Percentiles rank a stretch among this genome's conserved stretches.
Evolutionary conservation across 2,113 vertebrate species (phyloP).

Genomic region (Mystacornis crossleyi): DNA sequence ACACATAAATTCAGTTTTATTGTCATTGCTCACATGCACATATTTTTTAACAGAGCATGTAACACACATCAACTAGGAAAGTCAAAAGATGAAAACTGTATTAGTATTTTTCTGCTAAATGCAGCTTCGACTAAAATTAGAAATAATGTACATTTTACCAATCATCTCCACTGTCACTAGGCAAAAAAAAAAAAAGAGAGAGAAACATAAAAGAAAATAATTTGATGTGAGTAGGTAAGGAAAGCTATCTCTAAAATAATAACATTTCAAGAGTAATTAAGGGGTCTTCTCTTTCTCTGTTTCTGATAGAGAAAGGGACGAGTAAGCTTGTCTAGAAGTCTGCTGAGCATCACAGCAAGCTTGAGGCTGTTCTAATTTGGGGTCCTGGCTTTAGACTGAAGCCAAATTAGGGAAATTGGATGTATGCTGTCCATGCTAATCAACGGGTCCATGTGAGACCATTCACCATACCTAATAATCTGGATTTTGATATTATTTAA

Average conservation of each 20-base stretch:
- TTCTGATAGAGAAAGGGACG: background rate
- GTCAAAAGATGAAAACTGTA: background rate
- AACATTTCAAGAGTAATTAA: background rate
- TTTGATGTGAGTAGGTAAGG: background rate
- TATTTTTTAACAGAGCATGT: background rate
- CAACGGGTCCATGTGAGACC: fast-evolving
- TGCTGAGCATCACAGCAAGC: background rate
- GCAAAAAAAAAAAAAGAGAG: too few species aligned
- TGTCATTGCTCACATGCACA: background rate
- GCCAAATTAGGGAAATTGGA: background rate
- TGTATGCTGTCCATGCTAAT: background rate
- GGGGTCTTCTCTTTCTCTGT: background rate
- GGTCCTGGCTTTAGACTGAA: background rate
- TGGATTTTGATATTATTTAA: background rate
- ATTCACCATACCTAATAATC: background rate
- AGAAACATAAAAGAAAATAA: background rate
- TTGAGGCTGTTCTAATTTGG: too few species aligned
- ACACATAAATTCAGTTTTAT: background rate
- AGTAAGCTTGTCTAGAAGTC: background rate
- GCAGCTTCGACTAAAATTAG: background rate
- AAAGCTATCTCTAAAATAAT: background rate
- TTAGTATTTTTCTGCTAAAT: background rate
- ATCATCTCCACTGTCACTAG: background rate
- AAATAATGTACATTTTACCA: background rate
- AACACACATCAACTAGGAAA: background rate